Percentiles rank a stretch among this genome's conserved stretches.
Evolutionary conservation across 2,888 invertebrate genomes (phyloP).

Genomic region (Drosophila eohydei): DNA sequence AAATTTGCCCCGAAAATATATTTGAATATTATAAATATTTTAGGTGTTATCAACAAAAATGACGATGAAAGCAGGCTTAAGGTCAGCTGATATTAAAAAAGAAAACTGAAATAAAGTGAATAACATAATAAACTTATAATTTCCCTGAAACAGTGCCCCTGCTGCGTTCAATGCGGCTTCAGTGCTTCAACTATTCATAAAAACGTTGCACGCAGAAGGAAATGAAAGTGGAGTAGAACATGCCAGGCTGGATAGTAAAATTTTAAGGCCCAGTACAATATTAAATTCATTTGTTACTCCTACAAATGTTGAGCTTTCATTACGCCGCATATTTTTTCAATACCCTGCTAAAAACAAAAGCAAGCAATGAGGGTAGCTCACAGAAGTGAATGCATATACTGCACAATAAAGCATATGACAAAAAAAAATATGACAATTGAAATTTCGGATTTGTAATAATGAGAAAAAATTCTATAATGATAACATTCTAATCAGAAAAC

Average conservation of each 20-base stretch:
- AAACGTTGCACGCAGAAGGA: not conserved
- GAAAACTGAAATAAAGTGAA: not conserved
- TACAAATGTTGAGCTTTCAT: constrained; percentile 38
- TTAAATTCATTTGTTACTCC: constrained; percentile 20
- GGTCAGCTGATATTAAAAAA: not conserved
- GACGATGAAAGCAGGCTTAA: not conserved
- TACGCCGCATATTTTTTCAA: constrained; percentile 14
- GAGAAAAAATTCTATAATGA: too few species aligned
- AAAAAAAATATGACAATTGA: too few species aligned
- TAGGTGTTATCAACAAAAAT: too few species aligned
- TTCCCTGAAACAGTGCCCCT: not conserved
- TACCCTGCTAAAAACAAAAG: constrained; percentile 2
- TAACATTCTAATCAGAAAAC: not conserved
- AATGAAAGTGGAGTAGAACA: not conserved
- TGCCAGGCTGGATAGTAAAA: constrained; percentile 1
- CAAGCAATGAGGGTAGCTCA: not conserved
- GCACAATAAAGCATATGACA: not conserved
- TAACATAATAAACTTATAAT: not conserved
- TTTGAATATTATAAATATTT: not conserved
- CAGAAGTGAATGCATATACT: not conserved
- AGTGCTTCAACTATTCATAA: constrained; percentile 5
- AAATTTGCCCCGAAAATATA: not conserved
- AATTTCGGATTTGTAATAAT: too few species aligned
- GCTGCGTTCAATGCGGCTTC: not conserved
- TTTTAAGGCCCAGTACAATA: not conserved